Conservation (phyloP, 2,113 vertebrate genomes). For the Toxostoma redivivum region DNA sequence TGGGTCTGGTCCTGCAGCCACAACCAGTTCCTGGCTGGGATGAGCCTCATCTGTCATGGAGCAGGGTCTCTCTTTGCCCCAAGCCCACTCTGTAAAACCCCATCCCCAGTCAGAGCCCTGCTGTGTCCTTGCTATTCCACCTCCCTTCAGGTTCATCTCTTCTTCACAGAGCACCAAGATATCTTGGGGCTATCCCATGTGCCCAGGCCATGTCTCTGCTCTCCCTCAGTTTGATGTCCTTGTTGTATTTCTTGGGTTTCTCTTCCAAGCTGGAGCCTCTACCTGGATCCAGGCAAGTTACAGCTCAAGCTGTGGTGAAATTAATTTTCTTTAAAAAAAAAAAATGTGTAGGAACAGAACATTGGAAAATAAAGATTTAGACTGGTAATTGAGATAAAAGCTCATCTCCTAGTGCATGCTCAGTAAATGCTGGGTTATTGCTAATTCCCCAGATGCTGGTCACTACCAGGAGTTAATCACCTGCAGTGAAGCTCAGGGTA, state of each 20-base stretch:
- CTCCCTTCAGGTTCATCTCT: not conserved
- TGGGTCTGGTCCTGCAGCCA: not conserved
- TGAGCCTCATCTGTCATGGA: not conserved
- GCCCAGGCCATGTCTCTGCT: not conserved
- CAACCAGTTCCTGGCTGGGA: not conserved
- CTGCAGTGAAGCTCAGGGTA: conserved; percentile 12
- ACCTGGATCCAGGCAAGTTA: not conserved
- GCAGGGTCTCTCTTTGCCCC: not conserved
- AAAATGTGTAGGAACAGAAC: not conserved
- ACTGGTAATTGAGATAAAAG: conserved; percentile 35
- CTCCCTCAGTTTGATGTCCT: not conserved
- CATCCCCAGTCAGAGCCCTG: accelerated
- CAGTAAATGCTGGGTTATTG: conserved; percentile 14
- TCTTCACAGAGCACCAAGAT: not conserved
- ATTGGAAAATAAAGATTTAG: conserved; percentile 25
- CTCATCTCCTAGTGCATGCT: not conserved
- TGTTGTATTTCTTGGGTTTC: not conserved
- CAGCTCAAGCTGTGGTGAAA: not conserved
- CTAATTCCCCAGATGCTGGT: conserved; percentile 42
- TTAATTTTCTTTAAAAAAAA: not conserved
- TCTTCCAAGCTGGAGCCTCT: not conserved
- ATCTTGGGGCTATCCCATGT: accelerated
- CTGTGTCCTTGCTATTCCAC: not conserved
- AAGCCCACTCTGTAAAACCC: not conserved
- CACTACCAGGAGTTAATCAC: conserved; percentile 58